Evolutionary conservation across 2,888 invertebrate genomes (phyloP).

Genomic region (Caenorhabditis becei): DNA sequence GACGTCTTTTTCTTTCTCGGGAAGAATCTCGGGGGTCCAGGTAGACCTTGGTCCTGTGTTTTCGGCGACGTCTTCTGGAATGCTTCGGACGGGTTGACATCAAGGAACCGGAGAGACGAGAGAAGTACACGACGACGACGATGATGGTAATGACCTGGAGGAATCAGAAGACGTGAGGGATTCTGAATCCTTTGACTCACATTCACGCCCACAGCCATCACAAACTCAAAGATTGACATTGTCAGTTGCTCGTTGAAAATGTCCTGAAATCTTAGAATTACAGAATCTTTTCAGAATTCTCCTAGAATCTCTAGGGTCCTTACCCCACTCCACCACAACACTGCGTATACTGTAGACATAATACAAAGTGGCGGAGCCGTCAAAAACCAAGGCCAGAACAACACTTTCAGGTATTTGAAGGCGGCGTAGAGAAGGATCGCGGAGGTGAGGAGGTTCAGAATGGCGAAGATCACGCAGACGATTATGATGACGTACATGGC

Average conservation of each 20-base stretch:
- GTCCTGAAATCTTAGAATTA: constrained; percentile 71
- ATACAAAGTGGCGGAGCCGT: constrained; percentile 73
- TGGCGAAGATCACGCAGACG: constrained; percentile 72
- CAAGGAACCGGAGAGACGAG: constrained; percentile 74
- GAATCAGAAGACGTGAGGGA: neutral
- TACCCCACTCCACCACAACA: constrained; percentile 80
- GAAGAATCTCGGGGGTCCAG: constrained; percentile 24
- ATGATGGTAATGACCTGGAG: constrained; percentile 75
- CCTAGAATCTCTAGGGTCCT: too few relatives aligned
- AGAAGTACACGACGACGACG: constrained; percentile 77
- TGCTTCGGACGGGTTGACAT: constrained; percentile 72
- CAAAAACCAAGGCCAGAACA: constrained; percentile 78
- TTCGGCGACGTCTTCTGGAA: constrained; percentile 28
- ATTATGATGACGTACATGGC: constrained; percentile 79
- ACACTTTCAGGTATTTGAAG: constrained; percentile 70
- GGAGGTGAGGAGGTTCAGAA: constrained; percentile 75
- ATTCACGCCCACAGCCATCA: constrained; percentile 75
- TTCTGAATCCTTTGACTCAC: constrained; percentile 35
- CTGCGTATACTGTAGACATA: constrained; percentile 77
- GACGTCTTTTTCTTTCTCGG: neutral
- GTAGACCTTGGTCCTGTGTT: constrained; percentile 47
- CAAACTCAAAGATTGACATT: constrained; percentile 79
- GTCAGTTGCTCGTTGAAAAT: constrained; percentile 80
- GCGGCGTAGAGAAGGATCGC: constrained; percentile 74
- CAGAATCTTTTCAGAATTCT: neutral